Base-by-base conservation (phyloP, 2,888 invertebrate genomes). In the Cyclophora punctaria region DNA sequence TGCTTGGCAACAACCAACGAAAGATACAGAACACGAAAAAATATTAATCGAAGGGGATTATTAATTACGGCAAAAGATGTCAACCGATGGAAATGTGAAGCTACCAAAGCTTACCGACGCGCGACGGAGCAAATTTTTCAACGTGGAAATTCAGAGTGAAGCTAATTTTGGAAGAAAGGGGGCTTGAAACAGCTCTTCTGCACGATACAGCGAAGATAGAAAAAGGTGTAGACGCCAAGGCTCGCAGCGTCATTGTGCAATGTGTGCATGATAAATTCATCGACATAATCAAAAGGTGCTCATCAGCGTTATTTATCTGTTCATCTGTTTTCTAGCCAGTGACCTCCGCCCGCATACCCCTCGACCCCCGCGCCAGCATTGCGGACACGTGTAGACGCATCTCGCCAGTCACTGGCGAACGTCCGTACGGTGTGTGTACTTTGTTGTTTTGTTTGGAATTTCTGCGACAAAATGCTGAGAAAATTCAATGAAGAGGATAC, bases 311-410 rank as follows among this genome's bases (percentile, higher is more conserved):
- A n/a, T n/a, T n/a, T n/a, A n/a, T n/a, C n/a, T n/a, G n/a, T n/a
- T n/a, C n/a, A n/a, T n/a, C n/a, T n/a, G n/a, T 57, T 57, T 60
- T 56, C 58, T 45, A 59, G 60, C 53, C 53, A 58, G 56, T 57
- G 56, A 57, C 58, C 48, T 51, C 49, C 53, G 48, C 55, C 52
- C 54, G 52, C 55, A 48, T 56, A 53, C 50, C 60, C 53, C 7
- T 52, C 51, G 44, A 47, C 48, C 58, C 56, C 53, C 53, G 52
- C 58, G 56, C 56, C 53, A 58, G 53, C 56, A 50, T 52, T 61
- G 54, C 48, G 53, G 58, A 56, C 53, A 53, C 53, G 58, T 56
- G 56, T 57, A 55, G 53, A 58, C 54, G 52, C 6, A 20, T 56
- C 56, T 35, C 53, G 52, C 55, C 48, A 20, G 20, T 20, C 20